Percentiles rank a stretch among this genome's conserved stretches.
Conservation (phyloP, 2,113 vertebrate genomes). For the Forbesichthys agassizii region DNA sequence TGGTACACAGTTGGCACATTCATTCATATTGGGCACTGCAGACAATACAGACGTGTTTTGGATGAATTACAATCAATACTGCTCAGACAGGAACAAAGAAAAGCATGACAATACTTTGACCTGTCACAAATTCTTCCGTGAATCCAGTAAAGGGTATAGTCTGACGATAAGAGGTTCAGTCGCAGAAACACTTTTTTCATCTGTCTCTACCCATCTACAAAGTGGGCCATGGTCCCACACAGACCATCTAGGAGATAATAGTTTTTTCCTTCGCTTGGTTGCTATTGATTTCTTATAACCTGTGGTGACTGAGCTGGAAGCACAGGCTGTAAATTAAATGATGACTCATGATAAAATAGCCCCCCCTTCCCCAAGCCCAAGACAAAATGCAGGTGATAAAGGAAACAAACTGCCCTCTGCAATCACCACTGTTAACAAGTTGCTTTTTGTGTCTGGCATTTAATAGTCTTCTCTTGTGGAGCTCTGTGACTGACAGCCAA, state of each 20-base stretch:
- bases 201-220: slow-evolving; percentile 4
- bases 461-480: slow-evolving; percentile 6
- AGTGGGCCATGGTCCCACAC: slow-evolving; percentile 19
- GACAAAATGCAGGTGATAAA: slow-evolving; percentile 37
- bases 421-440: slow-evolving; percentile 27
- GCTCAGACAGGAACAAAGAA: neutral
- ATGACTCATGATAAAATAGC: slow-evolving; percentile 23
- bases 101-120: neutral
- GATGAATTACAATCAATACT: slow-evolving; percentile 4
- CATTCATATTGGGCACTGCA: neutral
- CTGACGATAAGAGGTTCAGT: neutral
- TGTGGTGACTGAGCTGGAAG: slow-evolving; percentile 26
- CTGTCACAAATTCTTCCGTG: slow-evolving; percentile 2
- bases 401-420: slow-evolving; percentile 38
- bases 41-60: neutral
- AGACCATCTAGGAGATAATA: slow-evolving; percentile 35
- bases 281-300: slow-evolving; percentile 61
- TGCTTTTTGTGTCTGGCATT: slow-evolving; percentile 21
- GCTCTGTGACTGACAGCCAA: neutral
- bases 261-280: slow-evolving; percentile 42
- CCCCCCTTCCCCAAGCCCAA: slow-evolving; percentile 2
- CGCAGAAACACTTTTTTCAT: slow-evolving; percentile 17
- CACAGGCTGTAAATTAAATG: slow-evolving; percentile 33
- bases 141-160: slow-evolving; percentile 6
- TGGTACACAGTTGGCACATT: neutral